Evolutionary conservation across 1,140 invertebrate species (phyloP), one percentile per base, ranked within the genome.

Genomic region (Bombus picipes): DNA sequence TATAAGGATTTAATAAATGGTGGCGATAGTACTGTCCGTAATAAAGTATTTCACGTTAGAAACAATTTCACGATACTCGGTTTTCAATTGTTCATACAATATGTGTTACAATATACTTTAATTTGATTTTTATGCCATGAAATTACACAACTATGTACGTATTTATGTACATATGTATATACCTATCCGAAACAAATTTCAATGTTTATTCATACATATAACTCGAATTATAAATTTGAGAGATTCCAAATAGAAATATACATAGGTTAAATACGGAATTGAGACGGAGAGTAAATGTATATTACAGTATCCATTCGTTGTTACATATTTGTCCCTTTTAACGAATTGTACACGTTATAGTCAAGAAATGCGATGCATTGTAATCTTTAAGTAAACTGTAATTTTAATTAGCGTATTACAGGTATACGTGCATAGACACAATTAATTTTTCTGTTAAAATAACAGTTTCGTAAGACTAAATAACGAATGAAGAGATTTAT

Each of bases 11-110:
- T 15, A 62, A 10, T 62, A 77, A 28, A 65, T 32, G 28, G 39
- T 66, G 76, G 25, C 34, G 6, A 53, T 34, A 53, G 43, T 75
- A 39, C 13, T n/a, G 75, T 59, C 8, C 13, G 28, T 65, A 41
- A 25, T 65, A 65, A 65, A 10, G 32, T 32, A n/a, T 65, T 78
- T 62, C 39, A 66, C n/a, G 28, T 57, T 81, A 72, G 47, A 81
- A 72, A 57, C 15, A 25, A 8, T 71, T 71, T n/a, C 47, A 34
- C 2, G 1, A n/a, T 72, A 41, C 9, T n/a, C 5, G 5, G 66
- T 53, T n/a, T 25, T 47, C 34, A 34, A 79, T 68, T 68, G 18
- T 53, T 81, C 18, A 8, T 28, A 34, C 34, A 59, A 28, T 5
- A 12, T 18, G 12, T n/a, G n/a, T 18, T 68, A 34, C 10, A 22